Evolutionary conservation across 1,140 invertebrate genomes (phyloP), one percentile per base, ranked within the genome.

Genomic region (Microplitis demolitor): DNA sequence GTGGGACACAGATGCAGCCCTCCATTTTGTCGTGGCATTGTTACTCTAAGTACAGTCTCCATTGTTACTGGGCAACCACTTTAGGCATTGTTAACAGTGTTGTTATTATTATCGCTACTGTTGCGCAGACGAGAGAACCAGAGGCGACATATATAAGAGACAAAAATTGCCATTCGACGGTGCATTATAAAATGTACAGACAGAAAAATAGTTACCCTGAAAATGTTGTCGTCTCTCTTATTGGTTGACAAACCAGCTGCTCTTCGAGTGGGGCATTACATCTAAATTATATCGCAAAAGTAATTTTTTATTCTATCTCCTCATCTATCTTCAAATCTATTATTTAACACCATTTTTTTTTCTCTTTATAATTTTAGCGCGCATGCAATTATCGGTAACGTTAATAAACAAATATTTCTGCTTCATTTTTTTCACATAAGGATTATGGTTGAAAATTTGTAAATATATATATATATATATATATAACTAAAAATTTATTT

Each of bases 61-160:
- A 84, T 84, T 84, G 83, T 84, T 80, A 77, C 77, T 75, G 79
- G 71, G 74, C 76, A 77, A 77, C 81, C 81, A 84, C 79, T 80
- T 78, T 77, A 78, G 75, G 78, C 79, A 79, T 84, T 83, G 79
- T 81, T 83, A 78, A 74, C 77, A 72, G 78, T 69, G 82, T 84
- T 87, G 84, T 86, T 87, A 84, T 85, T 86, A 84, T 85, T 85
- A 84, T 86, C 80, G 84, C 77, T 86, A 84, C 82, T 84, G 82
- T 85, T 80, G 77, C 79, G 53, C 62, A 69, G 62, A 61, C 74
- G 70, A 68, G 73, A 16, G 31, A 58, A 54, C 33, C 11, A 58
- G 34, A 51, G 4, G 37, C 35, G 33, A 34, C 14, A 67, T 39
- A 60, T 39, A 58, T 45, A 72, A 60, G 50, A 64, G 68, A 54